These are phyloP conservation scores for Ondatra zibethicus DNA, from an alignment of 2,113 vertebrate species.

Conservation along the genomic window DNA sequence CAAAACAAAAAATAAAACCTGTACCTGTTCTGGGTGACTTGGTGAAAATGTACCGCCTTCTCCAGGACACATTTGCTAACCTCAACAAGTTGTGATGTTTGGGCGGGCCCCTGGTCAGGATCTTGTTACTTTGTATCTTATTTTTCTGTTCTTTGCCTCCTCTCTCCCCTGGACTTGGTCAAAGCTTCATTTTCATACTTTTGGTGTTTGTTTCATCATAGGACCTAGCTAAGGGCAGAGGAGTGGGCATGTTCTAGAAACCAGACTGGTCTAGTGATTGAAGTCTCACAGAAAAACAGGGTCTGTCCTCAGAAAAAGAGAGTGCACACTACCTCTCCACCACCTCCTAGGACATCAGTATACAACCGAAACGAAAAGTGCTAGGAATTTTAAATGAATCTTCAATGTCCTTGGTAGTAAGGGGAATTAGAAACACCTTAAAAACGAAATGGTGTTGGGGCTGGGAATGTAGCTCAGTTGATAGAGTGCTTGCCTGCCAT, in stretches of 20 bases:
- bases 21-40: not conserved
- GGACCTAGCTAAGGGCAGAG: not conserved
- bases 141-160: not conserved
- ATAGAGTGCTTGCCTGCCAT: not conserved
- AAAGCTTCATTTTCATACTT: constrained; percentile 23
- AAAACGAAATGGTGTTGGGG: not conserved
- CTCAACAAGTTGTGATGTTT: not conserved
- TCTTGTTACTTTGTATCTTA: constrained; percentile 56
- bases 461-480: not conserved
- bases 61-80: not conserved
- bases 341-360: not conserved
- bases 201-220: not conserved
- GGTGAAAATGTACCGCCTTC: not conserved
- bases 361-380: constrained; percentile 28
- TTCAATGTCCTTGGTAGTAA: not conserved
- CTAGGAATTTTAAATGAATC: not conserved
- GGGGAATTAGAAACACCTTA: not conserved
- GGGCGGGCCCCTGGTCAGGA: not conserved
- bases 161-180: not conserved
- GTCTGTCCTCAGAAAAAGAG: constrained; percentile 13
- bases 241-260: constrained; percentile 28
- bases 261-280: not conserved
- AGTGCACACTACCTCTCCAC: not conserved
- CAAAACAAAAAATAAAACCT: too few species aligned
- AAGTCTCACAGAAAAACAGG: constrained; percentile 1